Conservation (phyloP, 2,797 vertebrate species). For the Glossophaga mutica region DNA sequence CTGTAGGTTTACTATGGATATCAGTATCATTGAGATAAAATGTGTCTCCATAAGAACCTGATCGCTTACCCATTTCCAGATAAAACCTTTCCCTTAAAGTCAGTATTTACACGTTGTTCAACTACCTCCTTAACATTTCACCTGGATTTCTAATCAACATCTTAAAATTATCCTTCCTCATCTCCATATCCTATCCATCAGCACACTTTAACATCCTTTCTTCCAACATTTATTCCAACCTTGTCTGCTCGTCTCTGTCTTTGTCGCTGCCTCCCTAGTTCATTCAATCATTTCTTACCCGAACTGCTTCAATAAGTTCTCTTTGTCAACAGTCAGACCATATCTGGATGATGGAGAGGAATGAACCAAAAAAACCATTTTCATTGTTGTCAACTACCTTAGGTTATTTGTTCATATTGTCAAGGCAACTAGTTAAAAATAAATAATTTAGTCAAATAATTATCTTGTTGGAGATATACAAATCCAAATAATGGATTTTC, state of each 20-base stretch:
- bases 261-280: background rate
- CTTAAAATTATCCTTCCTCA: background rate
- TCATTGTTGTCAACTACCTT: background rate
- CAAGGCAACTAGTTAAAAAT: constrained; percentile 1
- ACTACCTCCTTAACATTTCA: background rate
- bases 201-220: background rate
- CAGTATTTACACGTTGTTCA: background rate
- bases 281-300: background rate
- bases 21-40: background rate
- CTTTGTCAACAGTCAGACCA: background rate
- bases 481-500: constrained; percentile 7
- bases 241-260: background rate
- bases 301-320: background rate
- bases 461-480: background rate
- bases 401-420: background rate
- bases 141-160: background rate
- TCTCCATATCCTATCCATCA: background rate
- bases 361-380: background rate
- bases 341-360: background rate
- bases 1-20: background rate
- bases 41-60: background rate
- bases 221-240: background rate
- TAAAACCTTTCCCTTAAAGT: background rate
- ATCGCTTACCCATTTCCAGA: background rate
- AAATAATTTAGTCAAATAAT: background rate